phyloP scores from a whole-genome alignment of 2,113 vertebrate genomes.

The Halichoerus grypus region DNA sequence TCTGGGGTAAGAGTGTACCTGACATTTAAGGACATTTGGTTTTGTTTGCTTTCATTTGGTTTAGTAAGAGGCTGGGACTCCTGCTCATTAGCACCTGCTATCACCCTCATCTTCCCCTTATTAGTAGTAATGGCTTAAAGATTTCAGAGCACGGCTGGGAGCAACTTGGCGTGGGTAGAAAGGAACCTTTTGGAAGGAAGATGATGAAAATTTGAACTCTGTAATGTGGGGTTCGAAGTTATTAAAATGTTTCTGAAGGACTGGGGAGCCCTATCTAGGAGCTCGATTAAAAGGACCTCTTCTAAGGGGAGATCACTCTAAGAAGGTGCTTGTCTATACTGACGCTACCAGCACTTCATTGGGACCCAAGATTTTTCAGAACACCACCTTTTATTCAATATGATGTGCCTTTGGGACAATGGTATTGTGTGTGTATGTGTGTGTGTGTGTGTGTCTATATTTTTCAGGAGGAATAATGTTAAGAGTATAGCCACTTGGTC shows the following conservation, averaged over 20 bases:
- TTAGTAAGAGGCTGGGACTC: not conserved
- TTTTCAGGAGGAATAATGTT: not conserved
- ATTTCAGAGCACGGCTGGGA: not conserved
- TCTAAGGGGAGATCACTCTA: no score
- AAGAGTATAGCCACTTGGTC: not conserved
- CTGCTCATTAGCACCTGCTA: not conserved
- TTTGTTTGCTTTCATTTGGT: not conserved
- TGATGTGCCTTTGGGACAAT: not conserved
- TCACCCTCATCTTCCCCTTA: not conserved
- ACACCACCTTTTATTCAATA: not conserved
- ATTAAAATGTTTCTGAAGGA: not conserved
- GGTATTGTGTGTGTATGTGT: not conserved
- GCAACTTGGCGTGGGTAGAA: not conserved
- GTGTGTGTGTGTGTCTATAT: not conserved
- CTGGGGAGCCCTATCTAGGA: not conserved
- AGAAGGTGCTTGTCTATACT: rapidly evolving
- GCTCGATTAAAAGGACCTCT: not conserved
- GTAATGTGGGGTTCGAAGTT: not conserved
- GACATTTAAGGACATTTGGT: not conserved
- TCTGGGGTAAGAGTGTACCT: not conserved
- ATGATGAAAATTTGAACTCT: not conserved
- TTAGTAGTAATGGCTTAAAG: not conserved
- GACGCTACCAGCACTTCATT: not conserved
- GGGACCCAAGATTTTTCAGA: not conserved
- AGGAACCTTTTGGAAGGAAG: not conserved